Conservation (phyloP, 2,888 invertebrate species). For the Acrobasis suavella region DNA sequence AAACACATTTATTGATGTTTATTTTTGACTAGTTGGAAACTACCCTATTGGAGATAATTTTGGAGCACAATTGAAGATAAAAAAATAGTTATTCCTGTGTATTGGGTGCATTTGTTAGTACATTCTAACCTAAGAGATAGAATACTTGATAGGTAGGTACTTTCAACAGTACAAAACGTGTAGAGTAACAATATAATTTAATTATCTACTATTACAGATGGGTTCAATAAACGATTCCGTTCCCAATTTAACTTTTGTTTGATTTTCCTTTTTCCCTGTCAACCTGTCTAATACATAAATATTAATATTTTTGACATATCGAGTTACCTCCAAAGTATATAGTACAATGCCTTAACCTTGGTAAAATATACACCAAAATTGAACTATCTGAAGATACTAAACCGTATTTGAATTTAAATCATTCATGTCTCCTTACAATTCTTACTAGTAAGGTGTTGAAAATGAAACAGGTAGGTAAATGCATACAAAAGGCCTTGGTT, state of each 20-base stretch:
- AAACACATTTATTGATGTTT: neutral
- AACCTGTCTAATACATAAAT: neutral
- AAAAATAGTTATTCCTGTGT: slow-evolving; percentile 47
- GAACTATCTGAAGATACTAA: no score
- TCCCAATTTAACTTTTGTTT: slow-evolving; percentile 69
- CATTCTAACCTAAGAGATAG: slow-evolving; percentile 69
- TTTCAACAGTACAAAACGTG: slow-evolving; percentile 79
- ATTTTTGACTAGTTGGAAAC: slow-evolving; percentile 35
- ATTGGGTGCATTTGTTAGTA: slow-evolving; percentile 70
- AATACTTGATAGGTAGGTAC: slow-evolving; percentile 78
- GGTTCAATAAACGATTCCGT: slow-evolving; percentile 82
- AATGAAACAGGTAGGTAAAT: neutral
- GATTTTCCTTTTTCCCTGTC: slow-evolving; percentile 36
- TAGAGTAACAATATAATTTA: slow-evolving; percentile 79
- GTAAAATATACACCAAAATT: no score
- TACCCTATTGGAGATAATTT: slow-evolving; percentile 47
- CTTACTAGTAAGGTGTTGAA: no score
- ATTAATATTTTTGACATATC: no score
- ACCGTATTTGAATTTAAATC: no score
- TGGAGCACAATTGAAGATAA: slow-evolving; percentile 48
- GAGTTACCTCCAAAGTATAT: no score
- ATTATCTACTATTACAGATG: slow-evolving; percentile 78
- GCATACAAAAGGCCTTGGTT: neutral
- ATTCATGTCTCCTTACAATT: no score
- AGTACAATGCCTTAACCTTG: no score